A percentile compares a stretch with the other conserved stretches of the same genome.
Evolutionary conservation across 2,113 vertebrate species (phyloP).

Genomic region (Mesitornis unicolor): DNA sequence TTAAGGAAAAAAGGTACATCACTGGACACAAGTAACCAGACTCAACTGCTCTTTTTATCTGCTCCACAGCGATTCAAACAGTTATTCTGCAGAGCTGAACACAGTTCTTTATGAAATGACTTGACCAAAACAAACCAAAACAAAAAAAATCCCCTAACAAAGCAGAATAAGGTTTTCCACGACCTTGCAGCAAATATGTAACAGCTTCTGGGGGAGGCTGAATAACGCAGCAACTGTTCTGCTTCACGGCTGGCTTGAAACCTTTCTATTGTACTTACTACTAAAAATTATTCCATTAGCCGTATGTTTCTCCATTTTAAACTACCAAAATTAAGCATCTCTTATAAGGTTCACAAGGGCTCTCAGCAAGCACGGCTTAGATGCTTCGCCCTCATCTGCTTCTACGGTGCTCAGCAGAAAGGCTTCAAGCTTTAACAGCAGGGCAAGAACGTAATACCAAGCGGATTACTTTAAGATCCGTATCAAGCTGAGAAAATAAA

Average conservation of each 20-base stretch:
- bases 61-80: neutral
- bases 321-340: slow-evolving; percentile 13
- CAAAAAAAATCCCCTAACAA: neutral
- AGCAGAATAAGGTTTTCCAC: neutral
- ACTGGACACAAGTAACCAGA: neutral
- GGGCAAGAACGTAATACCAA: slow-evolving; percentile 49
- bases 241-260: neutral
- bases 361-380: neutral
- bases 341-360: neutral
- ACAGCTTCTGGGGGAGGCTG: neutral
- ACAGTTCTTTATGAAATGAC: neutral
- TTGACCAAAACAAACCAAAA: neutral
- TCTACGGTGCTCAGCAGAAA: neutral
- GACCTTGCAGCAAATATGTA: neutral
- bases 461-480: slow-evolving; percentile 42
- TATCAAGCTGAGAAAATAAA: slow-evolving; percentile 35
- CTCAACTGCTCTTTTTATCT: neutral
- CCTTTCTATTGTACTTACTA: neutral
- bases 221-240: neutral
- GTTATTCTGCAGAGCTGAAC: neutral
- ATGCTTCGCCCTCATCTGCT: neutral
- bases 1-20: neutral
- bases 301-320: neutral
- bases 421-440: slow-evolving; percentile 46
- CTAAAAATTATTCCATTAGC: neutral